Percentiles rank a stretch among this genome's conserved stretches.
These are phyloP conservation scores for Danio albolineatus DNA, from an alignment of 2,797 vertebrate genomes.

Conservation along the genomic window DNA sequence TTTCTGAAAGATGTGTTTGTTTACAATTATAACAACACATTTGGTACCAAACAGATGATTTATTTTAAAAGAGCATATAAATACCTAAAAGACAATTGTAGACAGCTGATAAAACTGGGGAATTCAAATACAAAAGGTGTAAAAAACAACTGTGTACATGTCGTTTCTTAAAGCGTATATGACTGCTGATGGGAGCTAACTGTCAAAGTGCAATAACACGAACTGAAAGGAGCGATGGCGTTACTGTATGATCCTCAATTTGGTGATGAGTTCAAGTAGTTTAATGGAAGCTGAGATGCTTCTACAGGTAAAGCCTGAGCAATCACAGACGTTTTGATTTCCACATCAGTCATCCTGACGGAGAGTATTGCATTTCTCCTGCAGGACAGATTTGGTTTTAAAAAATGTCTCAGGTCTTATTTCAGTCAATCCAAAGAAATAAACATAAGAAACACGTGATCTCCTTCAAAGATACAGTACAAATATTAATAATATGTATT, in stretches of 20 bases:
- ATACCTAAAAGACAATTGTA: slow-evolving; percentile 67
- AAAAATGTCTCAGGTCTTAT: neutral
- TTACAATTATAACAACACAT: neutral
- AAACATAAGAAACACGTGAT: neutral
- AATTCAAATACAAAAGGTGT: slow-evolving; percentile 76
- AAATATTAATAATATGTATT: no score
- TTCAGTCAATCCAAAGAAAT: neutral
- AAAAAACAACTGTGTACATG: slow-evolving; percentile 60
- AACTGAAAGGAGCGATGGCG: neutral
- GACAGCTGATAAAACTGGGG: slow-evolving; percentile 67
- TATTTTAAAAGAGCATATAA: slow-evolving; percentile 80
- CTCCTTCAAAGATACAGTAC: no score
- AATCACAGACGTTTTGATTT: slow-evolving; percentile 12
- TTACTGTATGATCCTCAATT: neutral
- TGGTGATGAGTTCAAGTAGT: slow-evolving; percentile 25
- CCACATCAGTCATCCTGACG: neutral
- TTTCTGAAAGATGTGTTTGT: no score
- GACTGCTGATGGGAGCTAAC: neutral
- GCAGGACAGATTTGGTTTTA: neutral
- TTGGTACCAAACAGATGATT: slow-evolving; percentile 72
- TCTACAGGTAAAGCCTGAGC: slow-evolving; percentile 19
- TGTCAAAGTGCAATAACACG: slow-evolving; percentile 24
- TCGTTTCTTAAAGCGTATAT: slow-evolving; percentile 46
- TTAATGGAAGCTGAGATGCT: slow-evolving; percentile 24
- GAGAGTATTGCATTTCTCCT: neutral